Evolutionary conservation across 2,113 vertebrate genomes (phyloP).

Genomic region (Penelope pileata): DNA sequence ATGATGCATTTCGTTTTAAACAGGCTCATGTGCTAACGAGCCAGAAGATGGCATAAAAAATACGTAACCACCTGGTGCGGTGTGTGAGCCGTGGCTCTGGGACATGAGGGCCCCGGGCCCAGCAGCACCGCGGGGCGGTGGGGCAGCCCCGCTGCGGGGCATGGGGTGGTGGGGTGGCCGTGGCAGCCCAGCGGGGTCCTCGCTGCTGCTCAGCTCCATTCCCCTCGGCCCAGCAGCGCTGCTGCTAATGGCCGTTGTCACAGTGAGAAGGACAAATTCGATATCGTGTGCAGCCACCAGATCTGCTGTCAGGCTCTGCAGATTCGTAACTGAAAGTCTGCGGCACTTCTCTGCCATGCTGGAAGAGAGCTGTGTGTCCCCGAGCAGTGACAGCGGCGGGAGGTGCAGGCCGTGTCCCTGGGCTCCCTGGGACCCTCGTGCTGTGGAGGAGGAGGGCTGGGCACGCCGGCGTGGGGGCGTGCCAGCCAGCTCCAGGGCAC

Average conservation of each 20-base stretch:
- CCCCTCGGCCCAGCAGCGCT: no score
- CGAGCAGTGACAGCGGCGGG: no score
- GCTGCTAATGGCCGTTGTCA: not conserved
- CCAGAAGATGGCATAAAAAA: not conserved
- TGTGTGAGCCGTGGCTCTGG: not conserved
- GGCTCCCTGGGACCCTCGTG: accelerated
- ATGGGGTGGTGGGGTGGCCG: no score
- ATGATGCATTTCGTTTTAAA: not conserved
- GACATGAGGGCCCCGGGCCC: no score
- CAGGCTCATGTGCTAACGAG: not conserved
- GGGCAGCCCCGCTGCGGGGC: no score
- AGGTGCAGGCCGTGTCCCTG: no score
- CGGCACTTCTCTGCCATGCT: not conserved
- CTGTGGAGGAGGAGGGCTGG: not conserved
- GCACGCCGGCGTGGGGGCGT: not conserved
- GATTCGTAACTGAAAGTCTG: not conserved
- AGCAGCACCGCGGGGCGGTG: no score
- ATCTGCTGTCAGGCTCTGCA: not conserved
- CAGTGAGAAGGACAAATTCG: not conserved
- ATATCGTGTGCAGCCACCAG: not conserved
- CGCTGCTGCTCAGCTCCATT: no score
- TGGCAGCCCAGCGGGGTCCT: no score
- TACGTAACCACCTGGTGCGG: not conserved
- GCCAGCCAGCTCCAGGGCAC: accelerated
- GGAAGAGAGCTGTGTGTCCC: not conserved